These are phyloP conservation scores for Paraplagusia blochii DNA, from an alignment of 2,113 vertebrate genomes.

Conservation along the genomic window DNA sequence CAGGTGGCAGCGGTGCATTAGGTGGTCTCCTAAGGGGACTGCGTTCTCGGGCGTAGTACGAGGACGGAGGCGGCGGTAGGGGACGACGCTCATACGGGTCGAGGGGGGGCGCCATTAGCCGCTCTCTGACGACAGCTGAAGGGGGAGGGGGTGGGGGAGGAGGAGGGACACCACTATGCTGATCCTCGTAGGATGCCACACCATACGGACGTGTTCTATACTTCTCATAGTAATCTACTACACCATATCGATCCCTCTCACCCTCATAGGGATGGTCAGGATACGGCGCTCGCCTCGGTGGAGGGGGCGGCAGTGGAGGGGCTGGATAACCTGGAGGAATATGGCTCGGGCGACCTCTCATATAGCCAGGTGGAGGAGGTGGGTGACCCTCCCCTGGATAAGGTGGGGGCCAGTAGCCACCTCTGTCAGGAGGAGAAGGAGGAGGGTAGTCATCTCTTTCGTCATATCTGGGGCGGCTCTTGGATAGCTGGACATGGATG, in stretches of 20 bases:
- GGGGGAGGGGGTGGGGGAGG: constrained; percentile 78
- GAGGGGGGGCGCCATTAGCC: constrained; percentile 76
- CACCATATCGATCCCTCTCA: constrained; percentile 81
- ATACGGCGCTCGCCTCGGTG: constrained; percentile 66
- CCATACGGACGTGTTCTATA: constrained; percentile 89
- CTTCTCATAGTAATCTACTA: constrained; percentile 97
- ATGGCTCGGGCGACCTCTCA: constrained; percentile 60
- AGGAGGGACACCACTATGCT: constrained; percentile 58
- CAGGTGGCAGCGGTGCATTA: constrained; percentile 72
- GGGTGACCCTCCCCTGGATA: constrained; percentile 86
- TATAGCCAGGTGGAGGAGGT: constrained; percentile 68
- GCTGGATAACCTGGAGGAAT: constrained; percentile 78
- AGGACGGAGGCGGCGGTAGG: constrained; percentile 81
- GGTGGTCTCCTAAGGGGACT: constrained; percentile 86
- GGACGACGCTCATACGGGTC: constrained; percentile 90
- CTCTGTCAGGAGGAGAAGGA: constrained; percentile 83
- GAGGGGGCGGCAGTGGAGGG: constrained; percentile 80
- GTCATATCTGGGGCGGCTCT: constrained; percentile 86
- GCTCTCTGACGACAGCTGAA: constrained; percentile 78
- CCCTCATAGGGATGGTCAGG: constrained; percentile 84
- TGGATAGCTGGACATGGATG: constrained; percentile 97
- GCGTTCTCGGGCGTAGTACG: constrained; percentile 89
- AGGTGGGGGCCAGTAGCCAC: constrained; percentile 90
- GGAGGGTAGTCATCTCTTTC: constrained; percentile 85
- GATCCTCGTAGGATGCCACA: constrained; percentile 74